Evolutionary conservation across 1,140 invertebrate species (phyloP), one percentile per base, ranked within the genome.

Genomic region (Bombus pyrosoma): DNA sequence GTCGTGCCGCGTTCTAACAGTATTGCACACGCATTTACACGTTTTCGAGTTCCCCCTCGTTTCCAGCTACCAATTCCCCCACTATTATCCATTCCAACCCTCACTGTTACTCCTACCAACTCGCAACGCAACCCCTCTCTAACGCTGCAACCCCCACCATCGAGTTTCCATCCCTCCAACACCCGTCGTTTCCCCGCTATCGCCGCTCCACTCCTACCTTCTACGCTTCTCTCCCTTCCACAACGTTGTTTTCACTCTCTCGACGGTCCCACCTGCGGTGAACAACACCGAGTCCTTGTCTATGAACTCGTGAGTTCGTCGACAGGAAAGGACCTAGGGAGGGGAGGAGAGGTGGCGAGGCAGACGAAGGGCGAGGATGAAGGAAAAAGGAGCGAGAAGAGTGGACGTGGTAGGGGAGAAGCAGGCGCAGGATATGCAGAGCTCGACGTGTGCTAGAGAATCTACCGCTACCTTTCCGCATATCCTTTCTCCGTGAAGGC

Each of bases 1-100:
- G 34, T 41, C 69, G 32, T 69, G 78, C 34, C 80, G 84, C 87
- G 81, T 64, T 87, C 66, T 66, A 64, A 75, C 69, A 64, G 57
- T 83, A 88, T 90, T 81, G 82, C 81, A 79, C 86, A 86, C 86
- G 86, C 86, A 90, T 90, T 90, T 90, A 83, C 86, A 90, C 89
- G 86, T 90, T 87, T 82, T 79, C 82, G 47, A 57, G 39, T 41
- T 62, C 37, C 78, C 80, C 76, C 73, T 57, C 83, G 22, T 39
- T 47, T 43, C 87, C 22, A 76, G n/a, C 81, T 77, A 41, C 74
- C 43, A 37, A 43, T 32, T 47, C 86, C 77, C 85, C 88, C 71
- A 89, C 84, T 41, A 62, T 3, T 1, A 3, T 9, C 9, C 47
- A 22, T 12, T 34, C n/a, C 59, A 41, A 78, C 76, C 76, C 39